Evolutionary conservation across 2,888 invertebrate genomes (phyloP).

Genomic region (Agrotis exclamationis): DNA sequence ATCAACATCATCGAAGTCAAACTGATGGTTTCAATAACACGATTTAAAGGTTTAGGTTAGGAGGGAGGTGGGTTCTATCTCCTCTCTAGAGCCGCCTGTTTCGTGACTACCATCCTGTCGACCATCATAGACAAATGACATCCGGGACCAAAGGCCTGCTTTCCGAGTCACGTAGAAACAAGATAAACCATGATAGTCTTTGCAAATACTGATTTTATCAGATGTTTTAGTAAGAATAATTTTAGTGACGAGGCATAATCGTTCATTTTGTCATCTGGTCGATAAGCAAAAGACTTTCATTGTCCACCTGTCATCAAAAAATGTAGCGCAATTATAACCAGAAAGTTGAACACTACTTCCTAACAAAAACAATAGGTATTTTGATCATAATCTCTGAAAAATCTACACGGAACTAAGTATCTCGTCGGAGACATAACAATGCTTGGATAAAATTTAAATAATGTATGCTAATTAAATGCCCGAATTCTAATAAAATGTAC

Average conservation of each 20-base stretch:
- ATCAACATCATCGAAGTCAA: too few relatives aligned
- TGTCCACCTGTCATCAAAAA: slow-evolving; percentile 10
- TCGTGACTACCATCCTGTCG: too few relatives aligned
- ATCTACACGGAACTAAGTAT: slow-evolving; percentile 59
- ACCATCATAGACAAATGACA: too few relatives aligned
- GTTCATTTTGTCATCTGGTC: not conserved
- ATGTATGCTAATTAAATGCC: slow-evolving; percentile 54
- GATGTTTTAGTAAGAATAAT: too few relatives aligned
- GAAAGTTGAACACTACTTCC: slow-evolving; percentile 18
- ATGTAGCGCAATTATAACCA: slow-evolving; percentile 7
- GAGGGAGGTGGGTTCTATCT: too few relatives aligned
- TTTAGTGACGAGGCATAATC: not conserved
- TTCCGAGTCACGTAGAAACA: too few relatives aligned
- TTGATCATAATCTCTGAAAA: slow-evolving; percentile 55
- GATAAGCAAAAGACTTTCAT: slow-evolving; percentile 6
- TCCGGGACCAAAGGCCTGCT: too few relatives aligned
- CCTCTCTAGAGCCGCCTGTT: too few relatives aligned
- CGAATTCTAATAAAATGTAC: slow-evolving; percentile 59
- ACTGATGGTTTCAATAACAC: too few relatives aligned
- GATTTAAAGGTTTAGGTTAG: too few relatives aligned
- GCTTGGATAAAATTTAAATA: slow-evolving; percentile 54
- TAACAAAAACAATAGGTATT: slow-evolving; percentile 54
- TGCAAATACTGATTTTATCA: too few relatives aligned
- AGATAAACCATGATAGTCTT: too few relatives aligned
- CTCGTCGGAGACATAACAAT: slow-evolving; percentile 54